Evolutionary conservation across 2,797 vertebrate species (phyloP), one percentile per base, ranked within the genome.

Genomic region (Pseudochromis fuscus): DNA sequence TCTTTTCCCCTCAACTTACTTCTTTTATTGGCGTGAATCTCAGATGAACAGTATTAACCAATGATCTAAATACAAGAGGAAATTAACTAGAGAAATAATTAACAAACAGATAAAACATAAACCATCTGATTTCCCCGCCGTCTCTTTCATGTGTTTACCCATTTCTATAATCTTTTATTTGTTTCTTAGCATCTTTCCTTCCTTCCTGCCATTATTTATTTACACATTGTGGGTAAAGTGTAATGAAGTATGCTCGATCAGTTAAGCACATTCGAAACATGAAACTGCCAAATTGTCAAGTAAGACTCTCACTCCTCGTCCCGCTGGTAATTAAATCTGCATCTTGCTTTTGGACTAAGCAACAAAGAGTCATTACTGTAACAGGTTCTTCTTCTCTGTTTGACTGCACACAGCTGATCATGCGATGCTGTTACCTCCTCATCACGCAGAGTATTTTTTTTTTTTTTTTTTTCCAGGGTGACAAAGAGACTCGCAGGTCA

Each of bases 401-500:
- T 65, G 51, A 62, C 45, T 63, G 67, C 48, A 51, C 55, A 33
- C 40, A 44, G 37, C 50, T 16, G 67, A 84, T 86, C 80, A 71
- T 37, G 59, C 64, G 4, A 72, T 73, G 73, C 69, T 79, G 83
- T 83, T 88, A 76, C 64, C 69, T 44, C 69, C 49, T 91, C 85
- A 91, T 92, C 76, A 89, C 74, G 79, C 64, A 85, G 56, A 92
- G 79, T 91, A 65, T 82, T 89, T 73, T n/a, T n/a, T n/a, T n/a
- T n/a, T n/a, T n/a, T n/a, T n/a, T n/a, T n/a, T n/a, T n/a, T 77
- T 79, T 80, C 67, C 52, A 45, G 44, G 81, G 81, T 77, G 72
- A 61, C 67, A 75, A 72, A 84, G 81, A 77, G 75, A 67, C 45
- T 69, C 1, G 2, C 62, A 65, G 85, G 83, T 87, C 81, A 87